These are phyloP conservation scores for Eumacrocentrus americanus DNA, from an alignment of 2,888 invertebrate genomes.

Conservation along the genomic window DNA sequence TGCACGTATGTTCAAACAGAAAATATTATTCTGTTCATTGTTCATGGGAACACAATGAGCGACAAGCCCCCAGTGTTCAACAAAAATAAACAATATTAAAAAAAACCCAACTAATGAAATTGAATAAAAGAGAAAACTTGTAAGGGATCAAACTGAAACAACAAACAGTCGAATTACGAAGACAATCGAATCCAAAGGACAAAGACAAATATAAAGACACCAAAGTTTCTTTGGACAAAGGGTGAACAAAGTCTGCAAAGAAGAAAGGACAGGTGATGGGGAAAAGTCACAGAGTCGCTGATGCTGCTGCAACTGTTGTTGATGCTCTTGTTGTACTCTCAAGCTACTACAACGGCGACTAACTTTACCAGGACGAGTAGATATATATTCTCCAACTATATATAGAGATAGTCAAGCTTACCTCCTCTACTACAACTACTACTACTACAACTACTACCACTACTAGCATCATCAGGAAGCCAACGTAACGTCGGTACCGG, in stretches of 20 bases:
- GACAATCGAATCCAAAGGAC: no score
- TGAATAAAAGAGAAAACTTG: no score
- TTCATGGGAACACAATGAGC: background rate
- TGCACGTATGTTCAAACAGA: background rate
- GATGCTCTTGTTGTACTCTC: background rate
- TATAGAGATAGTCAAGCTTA: constrained; percentile 1
- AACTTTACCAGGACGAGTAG: no score
- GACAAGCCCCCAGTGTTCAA: no score
- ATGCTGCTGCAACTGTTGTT: background rate
- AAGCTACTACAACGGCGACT: no score
- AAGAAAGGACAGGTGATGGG: constrained; percentile 2
- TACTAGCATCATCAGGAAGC: constrained; percentile 29
- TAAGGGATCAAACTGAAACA: no score
- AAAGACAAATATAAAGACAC: background rate
- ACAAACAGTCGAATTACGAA: no score
- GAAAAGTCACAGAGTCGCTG: constrained; percentile 1
- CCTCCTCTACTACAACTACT: background rate
- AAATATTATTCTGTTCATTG: background rate
- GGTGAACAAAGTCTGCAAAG: background rate
- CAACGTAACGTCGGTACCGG: constrained; percentile 36
- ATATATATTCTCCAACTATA: background rate
- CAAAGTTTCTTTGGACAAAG: background rate
- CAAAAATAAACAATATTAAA: no score
- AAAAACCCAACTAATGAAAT: no score
- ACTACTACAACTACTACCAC: background rate